Evolutionary conservation across 2,888 invertebrate genomes (phyloP).

Genomic region (Protophormia terraenovae): DNA sequence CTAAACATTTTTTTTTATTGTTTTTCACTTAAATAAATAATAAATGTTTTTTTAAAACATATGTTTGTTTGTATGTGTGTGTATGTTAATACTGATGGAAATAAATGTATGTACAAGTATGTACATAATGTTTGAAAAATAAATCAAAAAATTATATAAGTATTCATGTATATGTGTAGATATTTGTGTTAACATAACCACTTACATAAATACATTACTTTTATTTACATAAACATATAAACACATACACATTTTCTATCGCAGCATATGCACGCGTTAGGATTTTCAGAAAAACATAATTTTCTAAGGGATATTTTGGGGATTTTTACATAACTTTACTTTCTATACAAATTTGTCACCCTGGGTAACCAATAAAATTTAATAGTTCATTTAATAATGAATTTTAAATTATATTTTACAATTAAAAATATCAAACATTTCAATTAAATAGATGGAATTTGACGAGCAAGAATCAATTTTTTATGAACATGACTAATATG

Average conservation of each 20-base stretch:
- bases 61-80: neutral
- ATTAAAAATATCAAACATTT: too few species aligned
- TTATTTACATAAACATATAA: neutral
- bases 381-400: too few species aligned
- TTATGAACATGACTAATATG: too few species aligned
- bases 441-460: too few species aligned
- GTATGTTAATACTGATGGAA: neutral
- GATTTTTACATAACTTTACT: too few species aligned
- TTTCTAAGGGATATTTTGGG: too few species aligned
- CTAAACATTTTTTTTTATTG: neutral
- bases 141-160: conserved; percentile 45
- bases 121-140: conserved; percentile 39
- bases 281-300: too few species aligned
- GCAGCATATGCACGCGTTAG: neutral
- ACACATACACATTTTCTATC: neutral
- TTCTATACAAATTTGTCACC: too few species aligned
- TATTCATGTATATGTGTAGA: neutral
- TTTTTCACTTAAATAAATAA: conserved; percentile 37
- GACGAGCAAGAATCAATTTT: too few species aligned
- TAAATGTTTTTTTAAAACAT: conserved; percentile 23
- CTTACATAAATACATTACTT: conserved; percentile 17
- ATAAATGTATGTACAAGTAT: conserved; percentile 2
- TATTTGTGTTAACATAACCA: conserved; percentile 48
- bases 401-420: too few species aligned
- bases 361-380: too few species aligned